Evolutionary conservation across 1,140 invertebrate genomes (phyloP).

Genomic region (Aleiodes sp.): DNA sequence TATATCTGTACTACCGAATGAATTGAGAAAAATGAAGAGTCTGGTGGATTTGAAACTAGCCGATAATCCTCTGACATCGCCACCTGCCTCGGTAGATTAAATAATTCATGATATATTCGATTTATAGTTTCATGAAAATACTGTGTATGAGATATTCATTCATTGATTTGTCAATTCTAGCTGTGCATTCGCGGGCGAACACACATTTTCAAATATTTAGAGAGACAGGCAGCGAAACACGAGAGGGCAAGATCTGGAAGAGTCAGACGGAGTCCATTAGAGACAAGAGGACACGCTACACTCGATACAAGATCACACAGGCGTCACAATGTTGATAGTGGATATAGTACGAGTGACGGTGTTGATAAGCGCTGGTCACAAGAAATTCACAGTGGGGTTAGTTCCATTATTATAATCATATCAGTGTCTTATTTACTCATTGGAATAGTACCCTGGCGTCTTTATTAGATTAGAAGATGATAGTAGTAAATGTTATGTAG

Average conservation of each 20-base stretch:
- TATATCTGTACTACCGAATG: constrained; percentile 85
- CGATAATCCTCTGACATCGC: constrained; percentile 89
- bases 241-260: constrained; percentile 63
- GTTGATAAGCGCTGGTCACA: constrained; percentile 87
- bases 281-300: constrained; percentile 68
- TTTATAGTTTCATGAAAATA: background rate
- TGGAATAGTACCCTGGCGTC: background rate
- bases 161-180: constrained; percentile 66
- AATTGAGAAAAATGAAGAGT: constrained; percentile 84
- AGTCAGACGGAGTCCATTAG: constrained; percentile 56
- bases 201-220: constrained; percentile 94
- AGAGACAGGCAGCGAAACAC: constrained; percentile 83
- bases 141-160: background rate
- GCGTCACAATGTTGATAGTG: constrained; percentile 85
- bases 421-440: constrained; percentile 14
- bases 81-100: constrained; percentile 91
- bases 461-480: background rate
- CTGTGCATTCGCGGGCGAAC: constrained; percentile 89
- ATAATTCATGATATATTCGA: no score
- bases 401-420: constrained; percentile 40
- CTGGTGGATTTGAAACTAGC: constrained; percentile 83
- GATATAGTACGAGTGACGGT: constrained; percentile 83
- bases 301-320: constrained; percentile 63
- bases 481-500: background rate
- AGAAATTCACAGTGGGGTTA: constrained; percentile 69